phyloP scores from a whole-genome alignment of 2,888 invertebrate genomes.

The Tanytarsus gracilentus region DNA sequence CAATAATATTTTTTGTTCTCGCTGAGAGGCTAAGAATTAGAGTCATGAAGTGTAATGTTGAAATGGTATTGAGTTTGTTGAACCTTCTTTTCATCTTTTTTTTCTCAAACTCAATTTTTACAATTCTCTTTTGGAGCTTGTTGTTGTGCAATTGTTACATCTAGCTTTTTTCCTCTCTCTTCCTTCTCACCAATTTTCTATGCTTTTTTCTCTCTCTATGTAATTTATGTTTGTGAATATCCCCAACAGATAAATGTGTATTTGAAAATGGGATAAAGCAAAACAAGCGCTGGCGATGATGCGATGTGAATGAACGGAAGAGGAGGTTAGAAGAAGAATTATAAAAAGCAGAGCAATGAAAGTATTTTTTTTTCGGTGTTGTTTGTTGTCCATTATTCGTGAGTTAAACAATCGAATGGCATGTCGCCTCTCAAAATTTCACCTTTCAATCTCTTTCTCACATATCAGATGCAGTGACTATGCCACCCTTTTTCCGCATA shows the following conservation, averaged over 20 bases:
- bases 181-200: not conserved
- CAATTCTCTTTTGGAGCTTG: not conserved
- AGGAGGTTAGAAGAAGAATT: not conserved
- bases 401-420: too few species aligned
- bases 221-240: too few species aligned
- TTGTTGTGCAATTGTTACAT: too few species aligned
- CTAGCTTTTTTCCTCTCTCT: not conserved
- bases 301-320: too few species aligned
- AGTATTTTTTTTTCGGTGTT: not conserved
- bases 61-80: conserved; percentile 26
- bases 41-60: conserved; percentile 15
- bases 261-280: too few species aligned
- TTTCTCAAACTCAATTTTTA: too few species aligned
- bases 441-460: not conserved
- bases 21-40: conserved; percentile 4
- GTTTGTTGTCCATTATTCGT: too few species aligned
- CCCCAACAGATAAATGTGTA: too few species aligned
- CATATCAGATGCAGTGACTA: not conserved
- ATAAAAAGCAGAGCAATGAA: not conserved
- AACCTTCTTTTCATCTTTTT: conserved; percentile 12
- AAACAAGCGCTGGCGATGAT: too few species aligned
- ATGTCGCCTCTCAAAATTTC: not conserved
- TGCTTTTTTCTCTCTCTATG: too few species aligned
- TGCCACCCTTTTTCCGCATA: not conserved
- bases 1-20: too few species aligned